A percentile compares a stretch with the other conserved stretches of the same genome.
Conservation (phyloP, 2,888 invertebrate genomes). For the Phengaris alcon region DNA sequence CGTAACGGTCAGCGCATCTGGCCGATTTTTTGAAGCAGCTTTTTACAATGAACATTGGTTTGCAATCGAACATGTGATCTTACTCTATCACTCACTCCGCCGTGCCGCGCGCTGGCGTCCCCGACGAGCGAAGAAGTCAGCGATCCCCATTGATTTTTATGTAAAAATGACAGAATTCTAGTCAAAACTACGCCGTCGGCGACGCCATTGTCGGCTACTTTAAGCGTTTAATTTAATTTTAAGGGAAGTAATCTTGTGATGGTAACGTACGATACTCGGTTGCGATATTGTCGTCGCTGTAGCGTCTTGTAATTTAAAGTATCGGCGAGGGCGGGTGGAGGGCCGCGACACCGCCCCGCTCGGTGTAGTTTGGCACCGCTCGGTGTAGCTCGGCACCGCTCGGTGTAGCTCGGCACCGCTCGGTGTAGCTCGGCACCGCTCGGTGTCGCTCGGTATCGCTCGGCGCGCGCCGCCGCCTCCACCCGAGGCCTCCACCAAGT, state of each 20-base stretch:
- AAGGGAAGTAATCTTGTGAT: slow-evolving; percentile 11
- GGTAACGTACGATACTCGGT: slow-evolving; percentile 18
- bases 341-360: not conserved
- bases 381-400: not conserved
- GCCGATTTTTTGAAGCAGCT: slow-evolving; percentile 18
- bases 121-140: not conserved
- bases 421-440: not conserved
- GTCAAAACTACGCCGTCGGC: not conserved
- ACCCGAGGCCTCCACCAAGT: slow-evolving; percentile 17
- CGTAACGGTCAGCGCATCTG: slow-evolving; percentile 6
- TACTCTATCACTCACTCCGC: not conserved
- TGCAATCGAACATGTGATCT: slow-evolving; percentile 13
- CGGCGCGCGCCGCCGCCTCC: not conserved
- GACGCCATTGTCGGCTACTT: not conserved
- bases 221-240: slow-evolving; percentile 19
- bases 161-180: not conserved
- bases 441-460: not conserved
- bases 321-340: slow-evolving; percentile 14
- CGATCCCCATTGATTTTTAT: not conserved
- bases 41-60: slow-evolving; percentile 14
- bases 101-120: slow-evolving; percentile 5
- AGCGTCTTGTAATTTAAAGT: slow-evolving; percentile 11
- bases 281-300: slow-evolving; percentile 14
- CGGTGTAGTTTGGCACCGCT: not conserved
- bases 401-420: not conserved